A percentile compares a stretch with the other conserved stretches of the same genome.
Evolutionary conservation across 1,140 invertebrate species (phyloP).

Genomic region (Carposina sasakii): DNA sequence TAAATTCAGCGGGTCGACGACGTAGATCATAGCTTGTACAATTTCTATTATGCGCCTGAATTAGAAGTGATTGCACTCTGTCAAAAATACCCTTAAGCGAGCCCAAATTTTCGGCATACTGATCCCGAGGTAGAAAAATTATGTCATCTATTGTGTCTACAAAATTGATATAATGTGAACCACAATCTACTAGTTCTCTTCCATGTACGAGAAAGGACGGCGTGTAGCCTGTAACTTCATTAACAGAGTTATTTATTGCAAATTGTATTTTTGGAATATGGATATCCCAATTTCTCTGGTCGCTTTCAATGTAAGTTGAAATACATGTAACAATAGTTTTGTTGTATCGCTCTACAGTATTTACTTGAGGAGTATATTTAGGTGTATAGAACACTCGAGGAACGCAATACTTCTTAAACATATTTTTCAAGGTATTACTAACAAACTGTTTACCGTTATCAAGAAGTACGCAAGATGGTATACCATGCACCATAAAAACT

Average conservation of each 20-base stretch:
- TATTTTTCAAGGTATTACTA: slow-evolving; percentile 8
- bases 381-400: slow-evolving; percentile 28
- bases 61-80: slow-evolving; percentile 11
- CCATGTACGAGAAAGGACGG: slow-evolving; percentile 18
- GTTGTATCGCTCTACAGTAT: slow-evolving; percentile 55
- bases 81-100: slow-evolving; percentile 11
- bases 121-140: slow-evolving; percentile 15
- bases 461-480: not conserved
- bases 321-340: slow-evolving; percentile 44
- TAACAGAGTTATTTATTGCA: slow-evolving; percentile 26
- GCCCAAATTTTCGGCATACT: slow-evolving; percentile 19
- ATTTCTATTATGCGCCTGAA: slow-evolving; percentile 14
- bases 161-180: slow-evolving; percentile 12
- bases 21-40: slow-evolving; percentile 5
- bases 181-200: slow-evolving; percentile 13
- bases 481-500: slow-evolving; percentile 1
- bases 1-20: not conserved
- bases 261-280: slow-evolving; percentile 31
- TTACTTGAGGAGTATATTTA: slow-evolving; percentile 53
- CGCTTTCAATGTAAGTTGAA: slow-evolving; percentile 27
- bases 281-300: slow-evolving; percentile 45
- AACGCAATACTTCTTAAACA: slow-evolving; percentile 4
- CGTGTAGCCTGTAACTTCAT: slow-evolving; percentile 2
- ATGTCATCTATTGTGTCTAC: slow-evolving; percentile 4
- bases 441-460: slow-evolving; percentile 60